Evolutionary conservation across 2,888 invertebrate species (phyloP).

Genomic region (Dicroscelio sp.): DNA sequence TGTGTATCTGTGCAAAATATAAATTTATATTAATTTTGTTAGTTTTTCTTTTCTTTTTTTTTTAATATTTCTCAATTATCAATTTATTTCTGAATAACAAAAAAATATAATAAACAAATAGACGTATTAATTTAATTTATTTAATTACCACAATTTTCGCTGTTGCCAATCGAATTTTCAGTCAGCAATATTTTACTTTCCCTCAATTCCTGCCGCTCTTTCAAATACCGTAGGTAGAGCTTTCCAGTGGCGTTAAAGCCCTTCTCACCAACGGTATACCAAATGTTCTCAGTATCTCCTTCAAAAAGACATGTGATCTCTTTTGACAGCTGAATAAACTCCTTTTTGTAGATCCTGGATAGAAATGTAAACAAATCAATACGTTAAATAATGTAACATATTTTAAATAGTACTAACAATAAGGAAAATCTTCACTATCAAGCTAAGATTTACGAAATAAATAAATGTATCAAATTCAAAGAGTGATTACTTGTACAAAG

Average conservation of each 20-base stretch:
- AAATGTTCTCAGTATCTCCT: too few relatives aligned
- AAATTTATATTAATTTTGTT: too few relatives aligned
- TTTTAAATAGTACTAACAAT: neutral
- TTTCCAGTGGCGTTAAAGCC: too few relatives aligned
- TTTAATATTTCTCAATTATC: neutral
- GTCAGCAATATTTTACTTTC: too few relatives aligned
- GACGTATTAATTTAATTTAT: neutral
- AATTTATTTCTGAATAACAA: neutral
- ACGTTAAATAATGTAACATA: neutral
- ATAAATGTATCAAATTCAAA: too few relatives aligned
- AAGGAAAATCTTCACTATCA: neutral
- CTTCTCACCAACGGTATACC: too few relatives aligned
- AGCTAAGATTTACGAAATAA: neutral
- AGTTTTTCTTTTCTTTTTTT: too few relatives aligned
- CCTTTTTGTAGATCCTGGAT: constrained; percentile 9
- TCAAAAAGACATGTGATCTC: neutral
- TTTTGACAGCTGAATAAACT: neutral
- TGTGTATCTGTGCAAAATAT: too few relatives aligned
- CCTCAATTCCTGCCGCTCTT: too few relatives aligned
- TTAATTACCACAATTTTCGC: neutral
- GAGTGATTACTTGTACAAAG: too few relatives aligned
- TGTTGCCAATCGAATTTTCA: neutral
- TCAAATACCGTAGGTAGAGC: too few relatives aligned
- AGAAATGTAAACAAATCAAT: neutral
- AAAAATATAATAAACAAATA: neutral